phyloP scores from a whole-genome alignment of 1,140 invertebrate genomes.

The Archegozetes longisetosus region DNA sequence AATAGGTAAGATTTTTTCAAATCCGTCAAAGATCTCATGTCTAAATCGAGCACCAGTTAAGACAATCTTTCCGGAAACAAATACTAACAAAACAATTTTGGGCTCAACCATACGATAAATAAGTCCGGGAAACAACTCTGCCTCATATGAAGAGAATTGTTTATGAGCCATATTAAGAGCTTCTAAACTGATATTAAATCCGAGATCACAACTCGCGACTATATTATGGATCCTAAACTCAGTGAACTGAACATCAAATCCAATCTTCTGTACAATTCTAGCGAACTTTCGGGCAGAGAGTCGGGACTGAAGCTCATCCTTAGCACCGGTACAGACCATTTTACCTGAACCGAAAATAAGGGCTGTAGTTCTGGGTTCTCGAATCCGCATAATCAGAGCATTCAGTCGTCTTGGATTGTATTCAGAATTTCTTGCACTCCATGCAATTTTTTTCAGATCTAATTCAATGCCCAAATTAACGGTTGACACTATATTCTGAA shows the following conservation, averaged over 20 bases:
- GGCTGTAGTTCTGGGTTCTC: conserved; percentile 94
- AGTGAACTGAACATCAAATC: conserved; percentile 89
- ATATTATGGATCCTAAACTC: conserved; percentile 99
- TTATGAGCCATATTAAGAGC: conserved; percentile 31
- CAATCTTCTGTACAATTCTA: conserved; percentile 95
- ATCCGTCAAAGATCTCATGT: conserved; percentile 97
- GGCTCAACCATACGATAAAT: conserved; percentile 99
- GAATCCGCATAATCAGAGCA: conserved; percentile 97
- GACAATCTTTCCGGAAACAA: conserved; percentile 96
- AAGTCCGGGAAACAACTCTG: conserved; percentile 81
- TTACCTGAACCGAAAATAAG: conserved; percentile 96
- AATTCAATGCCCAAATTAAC: conserved; percentile 91
- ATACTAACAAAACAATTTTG: conserved; percentile 94
- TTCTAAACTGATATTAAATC: conserved; percentile 35
- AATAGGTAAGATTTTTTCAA: conserved; percentile 99
- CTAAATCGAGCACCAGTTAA: conserved; percentile 93
- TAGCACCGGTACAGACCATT: conserved; percentile 99
- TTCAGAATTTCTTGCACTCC: conserved; percentile 97
- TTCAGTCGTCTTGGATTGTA: conserved; percentile 99
- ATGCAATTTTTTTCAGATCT: conserved; percentile 89
- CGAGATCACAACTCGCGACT: conserved; percentile 57
- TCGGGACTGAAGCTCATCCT: conserved; percentile 92
- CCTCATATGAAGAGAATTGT: conserved; percentile 42
- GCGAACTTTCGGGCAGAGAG: conserved; percentile 96
- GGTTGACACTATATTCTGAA: conserved; percentile 95